Base-by-base conservation (phyloP, 2,113 vertebrate genomes). In the Leptocoma aspasia region DNA sequence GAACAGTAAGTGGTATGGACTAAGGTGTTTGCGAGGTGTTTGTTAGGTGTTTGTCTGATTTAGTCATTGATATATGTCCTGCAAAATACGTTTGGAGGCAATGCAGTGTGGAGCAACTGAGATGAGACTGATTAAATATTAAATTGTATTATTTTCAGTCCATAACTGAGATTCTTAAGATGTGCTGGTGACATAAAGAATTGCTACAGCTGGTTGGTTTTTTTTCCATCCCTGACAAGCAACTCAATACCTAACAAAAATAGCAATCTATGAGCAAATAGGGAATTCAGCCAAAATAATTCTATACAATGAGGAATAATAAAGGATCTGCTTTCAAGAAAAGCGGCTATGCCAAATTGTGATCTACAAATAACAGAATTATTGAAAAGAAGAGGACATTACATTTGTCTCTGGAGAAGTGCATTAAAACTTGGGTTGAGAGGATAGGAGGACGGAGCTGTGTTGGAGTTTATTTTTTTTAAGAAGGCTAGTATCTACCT, bases 351-450 rank as follows among this genome's bases (percentile, higher is more conserved):
- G 56, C 54, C 60, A 86, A 86, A 53, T 5, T 59, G 23, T 54
- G 72, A 39, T 71, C 71, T 31, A 61, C 26, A 83, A 96, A 85
- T 75, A 85, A 35, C 18, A 86, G 17, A 73, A 81, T 53, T 93
- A 92, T 56, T 73, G 86, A 91, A 90, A 92, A 87, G 15, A 85
- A 94, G 56, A 61, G 9, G 15, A 42, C 7, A 19, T 47, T 89
- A 68, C 9, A 10, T 95, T 92, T 95, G 37, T 87, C 95, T 97
- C 41, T 90, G 49, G 54, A 92, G 27, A 92, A 68, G 33, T 6
- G n/a, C 42, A 54, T 93, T 96, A 59, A 75, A 87, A 91, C 22
- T 53, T 76, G 52, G 8, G 11, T 53, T 69, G 17, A 78, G 76
- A 82, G 77, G 12, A 24, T 4, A n/a, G 15, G 10, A 93, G 72